Evolutionary conservation across 2,797 vertebrate species (phyloP).

Genomic region (Artibeus lituratus): DNA sequence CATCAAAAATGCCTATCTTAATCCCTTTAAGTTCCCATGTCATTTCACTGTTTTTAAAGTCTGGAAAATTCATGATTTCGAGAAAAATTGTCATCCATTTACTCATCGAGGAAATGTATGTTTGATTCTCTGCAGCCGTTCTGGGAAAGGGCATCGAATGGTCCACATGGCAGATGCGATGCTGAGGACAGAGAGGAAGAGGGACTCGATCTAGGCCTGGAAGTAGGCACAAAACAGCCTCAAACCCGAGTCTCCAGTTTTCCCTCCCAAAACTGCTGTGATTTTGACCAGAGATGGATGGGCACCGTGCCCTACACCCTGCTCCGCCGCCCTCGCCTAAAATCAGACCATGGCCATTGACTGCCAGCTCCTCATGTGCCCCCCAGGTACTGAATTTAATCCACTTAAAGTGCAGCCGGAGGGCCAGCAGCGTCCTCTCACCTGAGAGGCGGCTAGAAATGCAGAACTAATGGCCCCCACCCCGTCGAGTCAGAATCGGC

Average conservation of each 20-base stretch:
- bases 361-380: accelerated
- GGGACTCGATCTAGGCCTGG: too few relatives aligned
- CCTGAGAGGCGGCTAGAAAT: neutral
- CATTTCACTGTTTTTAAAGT: neutral
- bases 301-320: neutral
- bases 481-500: neutral
- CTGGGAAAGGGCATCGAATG: neutral
- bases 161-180: neutral
- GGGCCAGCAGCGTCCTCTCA: too few relatives aligned
- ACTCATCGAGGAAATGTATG: neutral
- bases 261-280: neutral
- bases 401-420: accelerated
- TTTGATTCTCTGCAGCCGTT: neutral
- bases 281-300: neutral
- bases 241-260: neutral
- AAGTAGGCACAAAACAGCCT: neutral
- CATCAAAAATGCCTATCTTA: neutral
- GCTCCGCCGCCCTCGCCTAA: neutral
- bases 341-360: accelerated
- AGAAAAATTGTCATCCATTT: neutral
- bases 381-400: too few relatives aligned
- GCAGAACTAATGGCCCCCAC: neutral
- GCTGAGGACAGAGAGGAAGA: neutral
- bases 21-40: neutral
- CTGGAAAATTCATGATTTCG: neutral